Percentiles rank a stretch among this genome's conserved stretches.
phyloP scores from a whole-genome alignment of 2,888 invertebrate genomes.

The Alitta virens region DNA sequence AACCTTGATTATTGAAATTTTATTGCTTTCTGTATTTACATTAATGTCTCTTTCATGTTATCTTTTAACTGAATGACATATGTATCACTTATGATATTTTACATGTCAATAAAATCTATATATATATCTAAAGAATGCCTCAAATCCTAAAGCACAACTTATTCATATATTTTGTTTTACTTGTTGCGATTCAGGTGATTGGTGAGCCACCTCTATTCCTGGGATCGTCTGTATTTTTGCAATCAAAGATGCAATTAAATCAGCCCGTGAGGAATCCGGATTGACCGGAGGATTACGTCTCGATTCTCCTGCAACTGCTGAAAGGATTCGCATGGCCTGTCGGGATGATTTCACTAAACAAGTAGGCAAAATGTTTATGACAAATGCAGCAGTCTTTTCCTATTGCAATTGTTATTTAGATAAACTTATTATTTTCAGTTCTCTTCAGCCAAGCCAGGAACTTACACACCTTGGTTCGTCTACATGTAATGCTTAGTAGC shows the following conservation, averaged over 20 bases:
- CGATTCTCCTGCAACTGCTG: slow-evolving; percentile 84
- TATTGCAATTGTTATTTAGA: too few species aligned
- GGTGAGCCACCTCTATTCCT: slow-evolving; percentile 94
- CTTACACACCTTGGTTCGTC: slow-evolving; percentile 47
- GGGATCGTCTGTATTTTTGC: slow-evolving; percentile 87
- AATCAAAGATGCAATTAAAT: slow-evolving; percentile 76
- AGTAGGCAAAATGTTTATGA: too few species aligned
- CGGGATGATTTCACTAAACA: slow-evolving; percentile 76
- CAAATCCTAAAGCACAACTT: neutral
- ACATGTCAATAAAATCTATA: too few species aligned
- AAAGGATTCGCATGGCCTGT: slow-evolving; percentile 85
- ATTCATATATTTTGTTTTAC: neutral
- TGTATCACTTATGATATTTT: too few species aligned
- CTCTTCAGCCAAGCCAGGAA: slow-evolving; percentile 37
- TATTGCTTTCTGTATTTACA: too few species aligned
- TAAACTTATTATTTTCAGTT: slow-evolving; percentile 42
- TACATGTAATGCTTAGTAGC: too few species aligned
- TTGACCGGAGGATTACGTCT: slow-evolving; percentile 65
- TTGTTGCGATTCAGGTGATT: slow-evolving; percentile 79
- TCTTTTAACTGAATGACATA: too few species aligned
- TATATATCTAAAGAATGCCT: too few species aligned
- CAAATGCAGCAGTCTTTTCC: neutral
- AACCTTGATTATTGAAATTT: too few species aligned
- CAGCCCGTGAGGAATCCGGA: slow-evolving; percentile 73
- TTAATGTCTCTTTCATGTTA: too few species aligned